Base-by-base conservation (phyloP, 1,140 invertebrate species). In the Temnothorax longispinosus region DNA sequence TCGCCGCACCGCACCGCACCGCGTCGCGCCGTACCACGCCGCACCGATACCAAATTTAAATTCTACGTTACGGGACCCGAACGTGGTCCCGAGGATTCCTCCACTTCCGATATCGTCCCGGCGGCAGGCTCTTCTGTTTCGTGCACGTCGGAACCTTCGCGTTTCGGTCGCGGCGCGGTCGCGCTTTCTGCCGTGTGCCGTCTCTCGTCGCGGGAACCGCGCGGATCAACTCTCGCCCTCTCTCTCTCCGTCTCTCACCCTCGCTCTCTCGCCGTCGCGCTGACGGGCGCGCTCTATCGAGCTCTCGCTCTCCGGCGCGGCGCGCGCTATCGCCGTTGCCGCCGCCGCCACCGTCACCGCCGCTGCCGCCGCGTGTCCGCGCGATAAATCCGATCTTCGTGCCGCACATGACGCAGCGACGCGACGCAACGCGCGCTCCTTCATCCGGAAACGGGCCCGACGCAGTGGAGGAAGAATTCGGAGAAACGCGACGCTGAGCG, bases 361-460 rank as follows among this genome's bases (percentile, higher is more conserved):
- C 75, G 2, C 32, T 18, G 18, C 13, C 47, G 35, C 47, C 38
- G 62, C 58, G 71, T 47, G 27, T 13, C 60, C 78, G 78, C 78
- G 52, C 80, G 80, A 74, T 74, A 82, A 82, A 82, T 82, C 67
- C 27, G 62, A 80, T 80, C 60, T 41, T 74, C 41, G 50, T 44
- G 38, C 18, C n/a, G n/a, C 41, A 47, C 41, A 7, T 60, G 32
- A 67, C n/a, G 15, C 47, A 15, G 74, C n/a, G 18, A 76, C 54
- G 50, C 18, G 11, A n/a, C 21, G 35, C 27, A 41, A 67, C n/a
- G 21, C 44, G 77, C 44, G 76, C n/a, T 41, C 38, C 38, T 41
- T 35, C 38, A n/a, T 44, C 21, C 38, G 50, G 11, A 11, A 10
- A 11, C 47, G 27, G 18, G 27, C 52, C 11, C 7, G 52, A 8